phyloP scores from a whole-genome alignment of 2,797 vertebrate genomes.

The Chrysocyon brachyurus region DNA sequence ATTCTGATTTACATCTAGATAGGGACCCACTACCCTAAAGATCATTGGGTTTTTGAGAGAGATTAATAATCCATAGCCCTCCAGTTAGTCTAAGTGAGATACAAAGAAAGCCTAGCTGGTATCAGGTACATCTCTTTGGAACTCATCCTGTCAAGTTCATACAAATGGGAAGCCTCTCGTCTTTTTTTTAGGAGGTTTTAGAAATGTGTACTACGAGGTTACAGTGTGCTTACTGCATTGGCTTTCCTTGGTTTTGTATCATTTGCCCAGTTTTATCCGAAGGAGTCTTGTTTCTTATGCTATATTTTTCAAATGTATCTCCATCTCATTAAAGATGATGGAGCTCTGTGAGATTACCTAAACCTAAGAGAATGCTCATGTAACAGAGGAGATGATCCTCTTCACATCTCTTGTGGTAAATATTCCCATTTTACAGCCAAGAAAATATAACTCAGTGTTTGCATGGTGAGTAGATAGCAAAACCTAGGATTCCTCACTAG shows the following conservation, averaged over 20 bases:
- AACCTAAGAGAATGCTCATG: not conserved
- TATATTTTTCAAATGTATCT: not conserved
- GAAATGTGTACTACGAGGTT: not conserved
- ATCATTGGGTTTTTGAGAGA: constrained; percentile 35
- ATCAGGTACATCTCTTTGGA: not conserved
- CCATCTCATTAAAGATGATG: not conserved
- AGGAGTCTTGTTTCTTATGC: not conserved
- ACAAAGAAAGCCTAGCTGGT: not conserved
- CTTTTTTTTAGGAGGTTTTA: not conserved
- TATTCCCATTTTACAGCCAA: not conserved
- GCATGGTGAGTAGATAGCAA: not conserved
- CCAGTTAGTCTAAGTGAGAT: not conserved
- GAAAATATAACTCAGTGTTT: not conserved
- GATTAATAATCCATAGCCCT: constrained; percentile 7
- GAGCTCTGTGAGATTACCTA: not conserved
- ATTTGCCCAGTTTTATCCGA: not conserved
- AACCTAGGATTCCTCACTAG: not conserved
- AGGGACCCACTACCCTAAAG: not conserved
- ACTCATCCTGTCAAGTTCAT: not conserved
- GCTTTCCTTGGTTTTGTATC: not conserved
- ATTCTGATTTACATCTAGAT: constrained; percentile 57
- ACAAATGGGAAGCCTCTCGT: not conserved
- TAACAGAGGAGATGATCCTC: not conserved
- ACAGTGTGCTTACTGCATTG: not conserved
- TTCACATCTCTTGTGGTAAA: not conserved